Base-by-base conservation (phyloP, 2,113 vertebrate species). In the Chionis minor region DNA sequence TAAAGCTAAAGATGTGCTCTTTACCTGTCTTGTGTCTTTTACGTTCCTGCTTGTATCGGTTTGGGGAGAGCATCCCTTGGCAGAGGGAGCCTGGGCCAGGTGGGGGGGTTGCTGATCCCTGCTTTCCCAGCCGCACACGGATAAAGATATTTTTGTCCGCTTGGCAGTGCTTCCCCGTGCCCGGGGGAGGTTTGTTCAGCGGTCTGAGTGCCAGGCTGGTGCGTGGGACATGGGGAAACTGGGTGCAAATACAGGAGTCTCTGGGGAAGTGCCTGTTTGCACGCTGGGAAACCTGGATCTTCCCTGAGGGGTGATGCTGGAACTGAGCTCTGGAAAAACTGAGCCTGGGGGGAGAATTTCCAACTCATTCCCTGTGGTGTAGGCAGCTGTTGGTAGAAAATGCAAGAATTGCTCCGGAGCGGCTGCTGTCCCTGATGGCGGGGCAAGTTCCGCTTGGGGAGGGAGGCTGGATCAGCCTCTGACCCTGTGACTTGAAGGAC, bases 1-100 rank as follows among this genome's bases (percentile, higher is more conserved):
- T 95, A 96, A 96, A 95, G 80, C 47, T 62, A 40, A 92, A 73
- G 8, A 40, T 45, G 51, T 92, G 80, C 82, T 88, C 91, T 81
- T 91, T 52, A 54, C 20, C 58, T 81, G 16, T 55, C 75, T 80
- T 78, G 80, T 95, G 92, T 73, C 67, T 67, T 45, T 88, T 15
- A 3, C 27, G 0, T 69, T 65, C n/a, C 67, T 85, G 61, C 23
- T 78, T 11, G 4, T 35, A 44, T 3, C 47, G 7, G 6, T 24
- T 1, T 1, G 18, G n/a, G 65, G 30, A 59, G 55, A n/a, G 24
- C 42, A 30, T 40, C 44, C 44, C 47, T 28, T 23, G 8, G 80
- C 1, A 0, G 24, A 28, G 58, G 58, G 54, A 55, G 62, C 30
- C 40, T 9, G 66, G 66, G 38, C 27, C 6, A 1, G 32, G 54